These are phyloP conservation scores for Megaustenia siamemsis DNA, from an alignment of 2,888 invertebrate species.

Conservation along the genomic window DNA sequence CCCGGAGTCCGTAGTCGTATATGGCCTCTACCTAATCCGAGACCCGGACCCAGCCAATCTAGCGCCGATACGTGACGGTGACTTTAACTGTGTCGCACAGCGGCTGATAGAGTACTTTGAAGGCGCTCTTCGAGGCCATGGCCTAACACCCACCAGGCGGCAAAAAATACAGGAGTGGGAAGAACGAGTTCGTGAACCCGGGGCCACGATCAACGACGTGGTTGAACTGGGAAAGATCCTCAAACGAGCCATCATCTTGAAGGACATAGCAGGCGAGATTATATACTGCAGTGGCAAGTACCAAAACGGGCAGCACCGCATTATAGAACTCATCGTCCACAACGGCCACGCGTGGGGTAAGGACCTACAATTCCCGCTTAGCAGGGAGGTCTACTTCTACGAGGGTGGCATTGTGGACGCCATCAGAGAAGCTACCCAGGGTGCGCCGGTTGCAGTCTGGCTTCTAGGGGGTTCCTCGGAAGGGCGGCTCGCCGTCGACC, in stretches of 20 bases:
- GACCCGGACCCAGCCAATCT: constrained; percentile 25
- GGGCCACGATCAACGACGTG: constrained; percentile 1
- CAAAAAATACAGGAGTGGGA: constrained; percentile 29
- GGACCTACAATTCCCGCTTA: constrained; percentile 3
- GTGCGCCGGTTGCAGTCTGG: neutral
- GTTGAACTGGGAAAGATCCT: neutral
- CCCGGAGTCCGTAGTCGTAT: neutral
- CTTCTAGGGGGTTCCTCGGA: neutral
- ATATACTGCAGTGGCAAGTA: constrained; percentile 6
- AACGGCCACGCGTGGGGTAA: constrained; percentile 12
- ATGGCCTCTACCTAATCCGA: constrained; percentile 9
- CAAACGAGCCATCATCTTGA: constrained; percentile 14
- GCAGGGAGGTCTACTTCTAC: constrained; percentile 3
- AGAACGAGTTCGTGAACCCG: neutral
- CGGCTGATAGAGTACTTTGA: constrained; percentile 3
- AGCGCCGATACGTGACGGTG: neutral
- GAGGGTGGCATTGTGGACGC: constrained; percentile 4
- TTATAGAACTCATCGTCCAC: constrained; percentile 22
- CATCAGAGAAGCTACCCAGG: neutral
- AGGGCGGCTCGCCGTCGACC: neutral
- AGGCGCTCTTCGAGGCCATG: constrained; percentile 4
- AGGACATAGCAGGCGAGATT: neutral
- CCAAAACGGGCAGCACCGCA: neutral
- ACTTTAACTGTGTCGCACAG: constrained; percentile 13
- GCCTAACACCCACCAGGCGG: constrained; percentile 5